Evolutionary conservation across 2,113 vertebrate genomes (phyloP).

Genomic region (Suncus etruscus): DNA sequence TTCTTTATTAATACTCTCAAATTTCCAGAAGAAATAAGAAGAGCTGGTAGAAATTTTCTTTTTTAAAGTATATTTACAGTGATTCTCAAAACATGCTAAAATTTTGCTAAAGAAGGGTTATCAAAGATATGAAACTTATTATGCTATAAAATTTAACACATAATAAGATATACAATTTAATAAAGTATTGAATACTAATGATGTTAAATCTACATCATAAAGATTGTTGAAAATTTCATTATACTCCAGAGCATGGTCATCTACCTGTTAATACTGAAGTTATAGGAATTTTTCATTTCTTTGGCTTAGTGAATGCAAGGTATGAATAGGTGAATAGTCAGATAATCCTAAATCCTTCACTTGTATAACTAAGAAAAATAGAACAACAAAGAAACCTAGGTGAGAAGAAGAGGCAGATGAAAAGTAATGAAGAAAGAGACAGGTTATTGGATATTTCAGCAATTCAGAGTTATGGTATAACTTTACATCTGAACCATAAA

Average conservation of each 20-base stretch:
- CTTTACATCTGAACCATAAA: too few relatives aligned
- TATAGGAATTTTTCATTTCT: background rate
- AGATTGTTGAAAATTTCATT: background rate
- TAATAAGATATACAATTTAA: slow-evolving; percentile 41
- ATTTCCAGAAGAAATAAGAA: slow-evolving; percentile 11
- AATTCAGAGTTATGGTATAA: too few relatives aligned
- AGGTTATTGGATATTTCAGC: too few relatives aligned
- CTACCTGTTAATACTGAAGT: background rate
- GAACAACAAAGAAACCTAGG: too few relatives aligned
- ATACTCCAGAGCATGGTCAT: background rate
- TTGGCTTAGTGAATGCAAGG: background rate
- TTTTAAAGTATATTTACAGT: background rate
- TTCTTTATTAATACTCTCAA: background rate
- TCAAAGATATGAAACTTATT: background rate
- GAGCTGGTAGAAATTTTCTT: background rate
- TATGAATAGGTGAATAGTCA: too few relatives aligned
- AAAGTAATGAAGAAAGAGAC: too few relatives aligned
- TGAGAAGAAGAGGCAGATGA: too few relatives aligned
- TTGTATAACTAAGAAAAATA: too few relatives aligned
- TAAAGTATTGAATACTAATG: slow-evolving; percentile 16
- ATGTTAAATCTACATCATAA: slow-evolving; percentile 29
- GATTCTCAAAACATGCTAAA: background rate
- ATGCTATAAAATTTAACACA: slow-evolving; percentile 44
- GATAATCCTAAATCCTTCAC: too few relatives aligned
- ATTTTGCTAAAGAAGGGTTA: slow-evolving; percentile 20